phyloP scores from a whole-genome alignment of 2,113 vertebrate species.

The Pomatorhinus ruficollis region DNA sequence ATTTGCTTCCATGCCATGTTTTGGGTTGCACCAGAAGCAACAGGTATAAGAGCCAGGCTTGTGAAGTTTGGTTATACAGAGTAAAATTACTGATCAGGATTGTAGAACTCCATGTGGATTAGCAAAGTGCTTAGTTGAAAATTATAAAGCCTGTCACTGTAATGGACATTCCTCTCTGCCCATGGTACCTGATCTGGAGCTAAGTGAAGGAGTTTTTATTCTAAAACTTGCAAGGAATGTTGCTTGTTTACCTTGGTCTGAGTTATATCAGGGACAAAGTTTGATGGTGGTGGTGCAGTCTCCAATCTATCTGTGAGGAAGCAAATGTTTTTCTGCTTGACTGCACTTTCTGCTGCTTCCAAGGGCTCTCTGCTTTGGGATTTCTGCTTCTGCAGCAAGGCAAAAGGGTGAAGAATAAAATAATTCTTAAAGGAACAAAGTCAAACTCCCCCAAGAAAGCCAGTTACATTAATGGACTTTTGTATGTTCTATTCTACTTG shows the following conservation, averaged over 20 bases:
- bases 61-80: not conserved
- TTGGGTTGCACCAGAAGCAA: not conserved
- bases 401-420: not conserved
- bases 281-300: not conserved
- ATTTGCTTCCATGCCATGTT: not conserved
- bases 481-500: not conserved
- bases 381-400: not conserved
- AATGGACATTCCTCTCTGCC: not conserved
- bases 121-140: not conserved
- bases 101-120: not conserved
- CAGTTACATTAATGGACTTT: not conserved
- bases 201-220: not conserved
- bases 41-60: not conserved
- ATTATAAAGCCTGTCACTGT: not conserved
- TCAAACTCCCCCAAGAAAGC: not conserved
- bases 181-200: not conserved
- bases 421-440: not conserved
- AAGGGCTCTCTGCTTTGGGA: not conserved
- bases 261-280: not conserved
- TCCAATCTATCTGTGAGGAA: not conserved
- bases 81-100: not conserved
- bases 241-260: constrained; percentile 15
- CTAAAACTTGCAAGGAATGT: constrained; percentile 19
- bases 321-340: not conserved
- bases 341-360: not conserved